A percentile compares a stretch with the other conserved stretches of the same genome.
These are phyloP conservation scores for Stenodema calcarata DNA, from an alignment of 2,888 invertebrate species.

Conservation along the genomic window DNA sequence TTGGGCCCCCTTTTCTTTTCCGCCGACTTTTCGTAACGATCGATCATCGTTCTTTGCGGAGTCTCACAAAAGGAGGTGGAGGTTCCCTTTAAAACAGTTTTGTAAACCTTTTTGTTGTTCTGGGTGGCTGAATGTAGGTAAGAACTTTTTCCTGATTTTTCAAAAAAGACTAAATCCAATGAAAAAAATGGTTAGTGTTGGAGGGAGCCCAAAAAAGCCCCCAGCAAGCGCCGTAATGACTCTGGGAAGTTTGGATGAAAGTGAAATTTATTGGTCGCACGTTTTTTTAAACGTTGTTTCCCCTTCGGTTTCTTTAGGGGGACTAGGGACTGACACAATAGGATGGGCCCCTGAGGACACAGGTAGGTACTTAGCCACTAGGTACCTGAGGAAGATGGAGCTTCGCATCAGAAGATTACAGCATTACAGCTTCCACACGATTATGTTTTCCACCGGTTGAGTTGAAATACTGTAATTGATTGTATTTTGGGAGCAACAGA, in stretches of 20 bases:
- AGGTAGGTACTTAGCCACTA: neutral
- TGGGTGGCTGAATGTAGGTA: neutral
- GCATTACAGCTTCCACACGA: no score
- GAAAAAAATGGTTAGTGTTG: neutral
- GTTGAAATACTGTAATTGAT: no score
- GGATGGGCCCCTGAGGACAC: neutral
- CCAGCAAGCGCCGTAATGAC: constrained; percentile 7
- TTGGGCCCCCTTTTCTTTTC: neutral
- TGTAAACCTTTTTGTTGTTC: constrained; percentile 6
- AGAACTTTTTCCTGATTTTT: neutral
- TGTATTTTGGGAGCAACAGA: no score
- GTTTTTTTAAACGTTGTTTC: constrained; percentile 18
- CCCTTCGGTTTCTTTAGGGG: neutral
- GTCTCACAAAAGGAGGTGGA: neutral
- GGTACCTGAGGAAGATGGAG: neutral
- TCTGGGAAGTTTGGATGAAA: neutral
- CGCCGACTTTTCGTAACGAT: constrained; percentile 1
- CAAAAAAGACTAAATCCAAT: neutral
- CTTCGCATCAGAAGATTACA: neutral
- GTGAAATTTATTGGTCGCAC: constrained; percentile 42
- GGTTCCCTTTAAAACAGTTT: constrained; percentile 23
- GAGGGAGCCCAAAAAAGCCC: no score
- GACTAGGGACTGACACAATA: neutral
- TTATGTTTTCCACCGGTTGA: no score
- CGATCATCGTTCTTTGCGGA: constrained; percentile 34